phyloP scores from a whole-genome alignment of 2,797 vertebrate genomes.

The Perdix hodgsoniae region DNA sequence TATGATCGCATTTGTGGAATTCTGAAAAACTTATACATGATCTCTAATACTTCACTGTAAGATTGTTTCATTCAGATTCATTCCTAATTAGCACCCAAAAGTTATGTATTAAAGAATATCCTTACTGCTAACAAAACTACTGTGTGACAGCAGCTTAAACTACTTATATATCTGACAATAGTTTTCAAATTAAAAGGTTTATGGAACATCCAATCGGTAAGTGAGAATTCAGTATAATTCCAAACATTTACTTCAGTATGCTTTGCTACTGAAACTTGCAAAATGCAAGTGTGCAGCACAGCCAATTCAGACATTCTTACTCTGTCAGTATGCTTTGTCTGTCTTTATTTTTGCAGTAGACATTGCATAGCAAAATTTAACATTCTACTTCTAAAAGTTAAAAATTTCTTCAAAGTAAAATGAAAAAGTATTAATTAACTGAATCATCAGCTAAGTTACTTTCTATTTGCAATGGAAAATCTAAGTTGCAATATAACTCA shows the following conservation, averaged over 20 bases:
- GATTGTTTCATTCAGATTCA: not conserved
- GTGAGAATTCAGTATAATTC: not conserved
- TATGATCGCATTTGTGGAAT: not conserved
- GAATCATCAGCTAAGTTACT: not conserved
- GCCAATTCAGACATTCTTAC: not conserved
- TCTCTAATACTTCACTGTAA: not conserved
- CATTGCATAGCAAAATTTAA: slow-evolving; percentile 22
- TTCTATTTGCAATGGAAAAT: not conserved
- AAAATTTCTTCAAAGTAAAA: not conserved
- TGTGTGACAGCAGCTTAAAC: not conserved
- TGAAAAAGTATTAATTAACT: not conserved
- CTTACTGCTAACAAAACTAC: not conserved
- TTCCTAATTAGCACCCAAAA: not conserved
- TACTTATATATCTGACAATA: not conserved
- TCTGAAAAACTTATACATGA: not conserved
- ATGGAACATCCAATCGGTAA: not conserved
- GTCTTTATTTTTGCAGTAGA: slow-evolving; percentile 20
- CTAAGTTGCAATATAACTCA: not conserved
- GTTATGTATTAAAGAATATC: not conserved
- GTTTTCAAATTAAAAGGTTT: not conserved
- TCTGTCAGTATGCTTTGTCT: not conserved
- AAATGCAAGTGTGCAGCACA: not conserved
- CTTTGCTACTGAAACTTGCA: slow-evolving; percentile 3
- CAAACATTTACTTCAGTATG: not conserved
- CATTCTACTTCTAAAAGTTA: not conserved